Conservation (phyloP, 1,140 invertebrate species). For the Orchestia grillus region DNA sequence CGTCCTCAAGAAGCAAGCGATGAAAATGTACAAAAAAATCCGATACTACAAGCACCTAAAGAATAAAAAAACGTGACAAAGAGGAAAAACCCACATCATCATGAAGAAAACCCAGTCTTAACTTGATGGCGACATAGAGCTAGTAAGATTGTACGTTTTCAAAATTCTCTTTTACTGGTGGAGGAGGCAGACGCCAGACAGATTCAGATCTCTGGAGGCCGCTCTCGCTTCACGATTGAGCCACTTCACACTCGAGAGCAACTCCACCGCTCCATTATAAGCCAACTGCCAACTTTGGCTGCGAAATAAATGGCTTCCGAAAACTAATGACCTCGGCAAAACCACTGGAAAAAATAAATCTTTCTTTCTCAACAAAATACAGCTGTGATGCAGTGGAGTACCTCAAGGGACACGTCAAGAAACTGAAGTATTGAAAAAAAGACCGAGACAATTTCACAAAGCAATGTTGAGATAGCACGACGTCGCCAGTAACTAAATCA, state of each 20-base stretch:
- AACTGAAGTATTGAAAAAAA: neutral
- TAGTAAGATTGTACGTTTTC: neutral
- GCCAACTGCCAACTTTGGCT: constrained; percentile 11
- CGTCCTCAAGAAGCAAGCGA: neutral
- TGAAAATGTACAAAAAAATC: neutral
- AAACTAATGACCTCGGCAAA: neutral
- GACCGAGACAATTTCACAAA: neutral
- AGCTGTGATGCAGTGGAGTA: neutral
- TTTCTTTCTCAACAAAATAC: neutral
- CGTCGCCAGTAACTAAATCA: neutral
- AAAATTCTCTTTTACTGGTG: neutral
- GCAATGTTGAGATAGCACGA: neutral
- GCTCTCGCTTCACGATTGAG: constrained; percentile 26
- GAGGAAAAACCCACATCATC: neutral
- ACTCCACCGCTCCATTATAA: constrained; percentile 19
- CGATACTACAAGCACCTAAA: neutral
- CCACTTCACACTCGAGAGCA: constrained; percentile 11
- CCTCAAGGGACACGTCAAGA: neutral
- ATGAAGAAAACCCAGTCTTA: neutral
- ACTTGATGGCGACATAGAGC: neutral
- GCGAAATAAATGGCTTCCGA: constrained; percentile 4
- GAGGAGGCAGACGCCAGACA: neutral
- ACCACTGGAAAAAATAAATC: neutral
- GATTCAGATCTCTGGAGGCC: neutral
- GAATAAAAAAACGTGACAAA: neutral